phyloP scores from a whole-genome alignment of 2,888 invertebrate species.

The Diaphora mendica region DNA sequence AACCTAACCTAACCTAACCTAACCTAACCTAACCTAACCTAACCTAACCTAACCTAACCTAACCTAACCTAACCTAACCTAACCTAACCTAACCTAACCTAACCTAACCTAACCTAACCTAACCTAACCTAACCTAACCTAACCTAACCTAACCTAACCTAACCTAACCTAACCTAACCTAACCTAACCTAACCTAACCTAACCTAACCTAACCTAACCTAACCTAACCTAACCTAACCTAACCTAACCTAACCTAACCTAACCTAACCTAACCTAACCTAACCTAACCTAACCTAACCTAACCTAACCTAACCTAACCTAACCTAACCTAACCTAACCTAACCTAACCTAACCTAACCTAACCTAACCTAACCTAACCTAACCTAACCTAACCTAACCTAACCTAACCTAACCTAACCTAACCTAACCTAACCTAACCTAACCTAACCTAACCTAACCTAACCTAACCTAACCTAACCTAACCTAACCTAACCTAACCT shows the following conservation, averaged over 20 bases:
- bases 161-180: slow-evolving; percentile 8
- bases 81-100: slow-evolving; percentile 8
- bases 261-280: slow-evolving; percentile 11
- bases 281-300: slow-evolving; percentile 11
- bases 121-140: slow-evolving; percentile 8
- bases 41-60: slow-evolving; percentile 8
- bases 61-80: slow-evolving; percentile 8
- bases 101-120: slow-evolving; percentile 8
- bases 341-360: slow-evolving; percentile 11
- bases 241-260: slow-evolving; percentile 11
- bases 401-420: slow-evolving; percentile 9
- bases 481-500: slow-evolving; percentile 11
- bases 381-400: slow-evolving; percentile 13
- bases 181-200: slow-evolving; percentile 8
- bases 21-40: slow-evolving; percentile 8
- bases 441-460: slow-evolving; percentile 11
- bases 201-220: slow-evolving; percentile 8
- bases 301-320: slow-evolving; percentile 11
- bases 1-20: slow-evolving; percentile 8
- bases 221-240: neutral
- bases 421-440: slow-evolving; percentile 11
- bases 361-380: slow-evolving; percentile 12
- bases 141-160: slow-evolving; percentile 8
- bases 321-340: slow-evolving; percentile 11
- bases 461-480: slow-evolving; percentile 11